Base-by-base conservation (phyloP, 2,113 vertebrate species). In the Brienomyrus longianalis region DNA sequence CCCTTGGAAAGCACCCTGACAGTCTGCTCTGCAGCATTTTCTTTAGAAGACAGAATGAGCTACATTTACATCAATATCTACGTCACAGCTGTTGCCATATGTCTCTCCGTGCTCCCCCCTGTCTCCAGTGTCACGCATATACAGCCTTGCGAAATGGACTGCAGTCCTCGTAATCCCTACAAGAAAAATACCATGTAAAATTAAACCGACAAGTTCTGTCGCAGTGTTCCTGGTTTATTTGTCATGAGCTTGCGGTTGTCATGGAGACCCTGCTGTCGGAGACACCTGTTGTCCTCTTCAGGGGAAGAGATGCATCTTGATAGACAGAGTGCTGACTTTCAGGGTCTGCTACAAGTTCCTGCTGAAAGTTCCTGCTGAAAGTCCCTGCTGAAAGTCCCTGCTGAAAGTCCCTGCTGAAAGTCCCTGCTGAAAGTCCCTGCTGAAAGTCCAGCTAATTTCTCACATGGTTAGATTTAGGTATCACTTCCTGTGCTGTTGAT, bases 71-170 rank as follows among this genome's bases (percentile, higher is more conserved):
- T 51, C 43, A 62, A 56, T 83, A 56, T 48, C 83, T 89, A 56
- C 51, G 54, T 91, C 89, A 88, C 92, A 91, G 92, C 92, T 92
- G 93, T 92, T 90, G 66, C 85, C 52, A 74, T 19, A 83, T 88
- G 62, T 70, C n/a, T 8, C 27, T 91, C 39, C 3, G 35, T 48
- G 35, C 48, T 70, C 80, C 19, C 51, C 77, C 90, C 74, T 54
- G 88, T 91, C 83, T 90, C 90, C 88, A 5, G 0, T 39, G 31
- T 87, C 27, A 31, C 83, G 19, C 83, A 54, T 88, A 80, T 93
- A 91, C 92, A 93, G 90, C 90, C 80, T 2, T 4, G 2, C 23
- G 62, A 51, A 86, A 77, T 54, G 48, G 47, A 35, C 87, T 45
- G 27, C 48, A 15, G 54, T 11, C 52, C 23, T 70, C 19, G 17